Evolutionary conservation across 2,888 invertebrate genomes (phyloP).

Genomic region (Automeris io): DNA sequence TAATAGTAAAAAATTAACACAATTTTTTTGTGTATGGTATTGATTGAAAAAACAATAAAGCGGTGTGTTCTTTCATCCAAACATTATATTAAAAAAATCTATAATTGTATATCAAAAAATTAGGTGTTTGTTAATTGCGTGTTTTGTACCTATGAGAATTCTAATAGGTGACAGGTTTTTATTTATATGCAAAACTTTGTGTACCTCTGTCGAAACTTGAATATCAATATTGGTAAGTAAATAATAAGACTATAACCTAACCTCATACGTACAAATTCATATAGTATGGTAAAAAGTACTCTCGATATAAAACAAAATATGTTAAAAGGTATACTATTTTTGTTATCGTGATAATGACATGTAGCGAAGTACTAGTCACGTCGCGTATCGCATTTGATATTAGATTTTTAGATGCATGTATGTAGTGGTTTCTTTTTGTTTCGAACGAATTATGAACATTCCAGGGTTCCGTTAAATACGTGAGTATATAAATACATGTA

Average conservation of each 20-base stretch:
- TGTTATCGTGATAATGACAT: slow-evolving; percentile 47
- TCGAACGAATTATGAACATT: slow-evolving; percentile 68
- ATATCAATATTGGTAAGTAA: neutral
- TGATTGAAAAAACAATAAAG: too few species aligned
- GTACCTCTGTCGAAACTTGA: slow-evolving; percentile 6
- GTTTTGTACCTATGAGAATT: too few species aligned
- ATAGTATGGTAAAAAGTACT: neutral
- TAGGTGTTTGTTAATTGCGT: too few species aligned
- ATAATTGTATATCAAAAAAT: too few species aligned
- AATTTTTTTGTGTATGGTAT: too few species aligned
- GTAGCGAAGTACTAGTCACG: slow-evolving; percentile 66
- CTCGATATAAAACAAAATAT: too few species aligned
- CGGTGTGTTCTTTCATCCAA: too few species aligned
- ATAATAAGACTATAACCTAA: neutral
- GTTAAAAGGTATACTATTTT: slow-evolving; percentile 10
- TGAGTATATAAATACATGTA: slow-evolving; percentile 16
- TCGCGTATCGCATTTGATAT: slow-evolving; percentile 63
- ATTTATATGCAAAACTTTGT: too few species aligned
- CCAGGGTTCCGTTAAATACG: slow-evolving; percentile 48
- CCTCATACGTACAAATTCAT: slow-evolving; percentile 3
- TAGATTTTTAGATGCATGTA: slow-evolving; percentile 51
- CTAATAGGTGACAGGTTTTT: too few species aligned
- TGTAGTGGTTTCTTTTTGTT: slow-evolving; percentile 41
- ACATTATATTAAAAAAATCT: too few species aligned
- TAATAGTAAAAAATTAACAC: too few species aligned